Percentiles rank a stretch among this genome's conserved stretches.
phyloP scores from a whole-genome alignment of 2,797 vertebrate species.

The Bucorvus abyssinicus region DNA sequence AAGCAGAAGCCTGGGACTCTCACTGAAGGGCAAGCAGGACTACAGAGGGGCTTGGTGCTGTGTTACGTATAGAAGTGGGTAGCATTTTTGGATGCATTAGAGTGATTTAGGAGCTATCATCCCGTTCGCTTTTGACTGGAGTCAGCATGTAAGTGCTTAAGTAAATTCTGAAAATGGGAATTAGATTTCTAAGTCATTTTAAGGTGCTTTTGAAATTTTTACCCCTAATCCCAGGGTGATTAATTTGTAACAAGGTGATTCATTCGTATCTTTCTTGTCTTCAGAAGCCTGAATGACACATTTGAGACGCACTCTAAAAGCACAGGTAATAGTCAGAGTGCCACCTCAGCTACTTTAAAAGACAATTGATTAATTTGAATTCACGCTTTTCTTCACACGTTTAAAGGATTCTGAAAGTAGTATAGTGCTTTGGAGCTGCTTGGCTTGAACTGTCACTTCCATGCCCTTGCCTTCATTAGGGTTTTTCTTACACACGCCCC shows the following conservation, averaged over 20 bases:
- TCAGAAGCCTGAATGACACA: conserved; percentile 55
- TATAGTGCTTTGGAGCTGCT: neutral
- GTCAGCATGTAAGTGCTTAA: conserved; percentile 40
- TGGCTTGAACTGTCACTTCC: conserved; percentile 1
- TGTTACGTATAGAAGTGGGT: neutral
- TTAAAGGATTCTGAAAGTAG: conserved; percentile 53
- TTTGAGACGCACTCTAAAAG: conserved; percentile 58
- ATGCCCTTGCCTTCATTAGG: neutral
- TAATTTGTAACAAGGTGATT: conserved; percentile 64
- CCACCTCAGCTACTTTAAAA: conserved; percentile 66
- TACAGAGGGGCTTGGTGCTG: neutral
- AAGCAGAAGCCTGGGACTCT: neutral
- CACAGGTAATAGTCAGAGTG: conserved; percentile 53
- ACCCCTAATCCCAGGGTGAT: conserved; percentile 42
- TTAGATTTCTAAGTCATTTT: conserved; percentile 61
- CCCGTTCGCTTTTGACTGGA: conserved; percentile 49
- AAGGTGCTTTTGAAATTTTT: conserved; percentile 64
- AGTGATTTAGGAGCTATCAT: conserved; percentile 54
- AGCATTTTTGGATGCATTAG: conserved; percentile 42
- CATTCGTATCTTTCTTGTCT: conserved; percentile 41
- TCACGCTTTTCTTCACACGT: conserved; percentile 39
- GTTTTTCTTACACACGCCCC: neutral
- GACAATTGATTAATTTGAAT: conserved; percentile 71
- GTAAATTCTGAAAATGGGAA: conserved; percentile 58
- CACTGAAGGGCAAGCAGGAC: neutral